A percentile compares a stretch with the other conserved stretches of the same genome.
Conservation (phyloP, 1,140 invertebrate genomes). For the Araneus ventricosus region DNA sequence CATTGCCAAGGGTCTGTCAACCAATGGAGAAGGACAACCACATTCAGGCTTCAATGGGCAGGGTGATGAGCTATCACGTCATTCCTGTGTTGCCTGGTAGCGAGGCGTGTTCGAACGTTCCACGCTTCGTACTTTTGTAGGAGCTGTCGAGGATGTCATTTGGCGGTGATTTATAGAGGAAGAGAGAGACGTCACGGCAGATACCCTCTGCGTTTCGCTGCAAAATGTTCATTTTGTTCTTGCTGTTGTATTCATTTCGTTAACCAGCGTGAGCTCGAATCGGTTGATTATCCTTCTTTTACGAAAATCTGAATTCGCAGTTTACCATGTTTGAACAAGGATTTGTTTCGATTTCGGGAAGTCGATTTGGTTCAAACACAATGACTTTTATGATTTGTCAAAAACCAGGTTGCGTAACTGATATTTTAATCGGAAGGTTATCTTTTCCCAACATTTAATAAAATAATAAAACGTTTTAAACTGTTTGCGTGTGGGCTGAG, state of each 20-base stretch:
- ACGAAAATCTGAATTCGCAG: not conserved
- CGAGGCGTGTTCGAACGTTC: not conserved
- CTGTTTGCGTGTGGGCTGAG: too few species aligned
- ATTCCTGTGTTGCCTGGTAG: not conserved
- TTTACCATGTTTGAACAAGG: not conserved
- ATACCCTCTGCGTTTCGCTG: not conserved
- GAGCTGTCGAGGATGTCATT: constrained; percentile 9
- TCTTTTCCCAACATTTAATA: too few species aligned
- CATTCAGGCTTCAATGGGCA: not conserved
- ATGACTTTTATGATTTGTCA: too few species aligned
- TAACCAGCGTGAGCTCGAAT: not conserved
- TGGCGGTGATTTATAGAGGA: not conserved
- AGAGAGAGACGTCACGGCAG: not conserved
- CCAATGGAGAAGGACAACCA: not conserved
- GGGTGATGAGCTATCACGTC: constrained; percentile 12
- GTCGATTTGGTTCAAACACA: not conserved
- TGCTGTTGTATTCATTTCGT: not conserved
- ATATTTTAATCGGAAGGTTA: too few species aligned
- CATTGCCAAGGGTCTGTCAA: not conserved
- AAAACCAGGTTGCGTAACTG: too few species aligned
- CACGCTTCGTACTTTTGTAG: constrained; percentile 1
- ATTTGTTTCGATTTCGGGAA: not conserved
- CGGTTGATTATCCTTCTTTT: not conserved
- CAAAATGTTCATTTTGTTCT: not conserved
- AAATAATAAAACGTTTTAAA: too few species aligned